These are phyloP conservation scores for Neodiprion pinetum DNA, from an alignment of 1,140 invertebrate species.

Conservation along the genomic window DNA sequence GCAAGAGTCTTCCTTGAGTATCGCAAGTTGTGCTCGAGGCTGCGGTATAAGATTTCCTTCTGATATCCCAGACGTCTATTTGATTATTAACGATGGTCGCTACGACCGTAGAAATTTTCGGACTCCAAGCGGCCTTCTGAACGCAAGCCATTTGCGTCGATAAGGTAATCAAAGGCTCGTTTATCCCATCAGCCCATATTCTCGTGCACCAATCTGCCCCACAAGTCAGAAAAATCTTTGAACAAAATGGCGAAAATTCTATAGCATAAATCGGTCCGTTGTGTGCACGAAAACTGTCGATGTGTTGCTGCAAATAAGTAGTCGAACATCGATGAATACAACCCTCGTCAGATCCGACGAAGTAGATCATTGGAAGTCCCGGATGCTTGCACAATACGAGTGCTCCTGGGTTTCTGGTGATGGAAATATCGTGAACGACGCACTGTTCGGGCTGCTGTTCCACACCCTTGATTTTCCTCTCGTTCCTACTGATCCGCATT, in stretches of 20 bases:
- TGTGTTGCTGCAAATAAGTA: slow-evolving; percentile 69
- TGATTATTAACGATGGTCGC: slow-evolving; percentile 75
- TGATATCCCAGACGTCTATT: slow-evolving; percentile 77
- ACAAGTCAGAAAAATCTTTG: slow-evolving; percentile 78
- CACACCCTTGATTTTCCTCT: slow-evolving; percentile 69
- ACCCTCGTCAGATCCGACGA: slow-evolving; percentile 85
- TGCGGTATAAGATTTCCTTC: slow-evolving; percentile 69
- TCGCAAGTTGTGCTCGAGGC: slow-evolving; percentile 65
- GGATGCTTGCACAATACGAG: slow-evolving; percentile 73
- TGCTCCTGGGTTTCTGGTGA: slow-evolving; percentile 67
- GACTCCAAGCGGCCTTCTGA: slow-evolving; percentile 78
- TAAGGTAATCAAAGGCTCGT: slow-evolving; percentile 70
- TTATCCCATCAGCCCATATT: slow-evolving; percentile 76
- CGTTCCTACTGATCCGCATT: slow-evolving; percentile 69
- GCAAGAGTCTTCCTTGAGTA: slow-evolving; percentile 53
- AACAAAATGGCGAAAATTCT: slow-evolving; percentile 80
- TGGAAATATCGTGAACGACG: slow-evolving; percentile 60
- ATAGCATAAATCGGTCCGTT: slow-evolving; percentile 80
- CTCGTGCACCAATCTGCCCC: slow-evolving; percentile 83
- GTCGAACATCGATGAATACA: slow-evolving; percentile 79
- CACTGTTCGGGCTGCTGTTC: slow-evolving; percentile 52
- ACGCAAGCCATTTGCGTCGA: slow-evolving; percentile 65
- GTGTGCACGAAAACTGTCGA: slow-evolving; percentile 79
- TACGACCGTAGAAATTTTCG: slow-evolving; percentile 82
- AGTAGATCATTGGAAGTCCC: slow-evolving; percentile 70